Conservation (phyloP, 2,113 vertebrate genomes). For the Turdus rufiventris region DNA sequence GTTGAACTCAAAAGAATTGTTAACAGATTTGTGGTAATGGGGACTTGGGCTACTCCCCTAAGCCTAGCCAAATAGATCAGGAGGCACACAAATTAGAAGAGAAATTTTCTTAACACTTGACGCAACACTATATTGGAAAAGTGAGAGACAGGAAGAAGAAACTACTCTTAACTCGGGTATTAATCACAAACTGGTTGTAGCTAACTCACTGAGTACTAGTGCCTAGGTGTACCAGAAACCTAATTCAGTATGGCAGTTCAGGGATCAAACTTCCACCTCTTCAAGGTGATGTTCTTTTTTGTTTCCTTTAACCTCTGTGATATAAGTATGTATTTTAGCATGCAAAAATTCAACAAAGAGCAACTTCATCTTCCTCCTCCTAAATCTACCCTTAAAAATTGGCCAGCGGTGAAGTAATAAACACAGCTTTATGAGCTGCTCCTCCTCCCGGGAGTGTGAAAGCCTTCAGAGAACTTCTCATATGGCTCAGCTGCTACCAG, state of each 20-base stretch:
- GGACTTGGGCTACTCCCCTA: background rate
- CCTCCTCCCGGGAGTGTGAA: background rate
- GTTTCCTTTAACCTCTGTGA: background rate
- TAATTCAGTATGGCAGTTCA: background rate
- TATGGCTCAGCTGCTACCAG: background rate
- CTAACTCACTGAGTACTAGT: background rate
- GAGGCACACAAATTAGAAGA: background rate
- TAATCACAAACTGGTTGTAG: background rate
- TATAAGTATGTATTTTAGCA: background rate
- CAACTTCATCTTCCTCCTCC: background rate
- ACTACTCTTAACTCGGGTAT: background rate
- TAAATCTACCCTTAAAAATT: background rate
- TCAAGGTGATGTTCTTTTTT: background rate
- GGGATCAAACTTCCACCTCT: background rate
- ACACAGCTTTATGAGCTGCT: background rate
- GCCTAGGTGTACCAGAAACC: background rate
- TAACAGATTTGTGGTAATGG: background rate
- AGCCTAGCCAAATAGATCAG: background rate
- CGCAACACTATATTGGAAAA: background rate
- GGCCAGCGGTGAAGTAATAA: background rate
- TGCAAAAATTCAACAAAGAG: background rate
- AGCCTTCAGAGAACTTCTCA: background rate
- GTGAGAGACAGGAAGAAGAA: background rate
- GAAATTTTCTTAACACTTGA: background rate
- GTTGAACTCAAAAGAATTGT: background rate